phyloP scores from a whole-genome alignment of 2,797 vertebrate species.

The Mormyrops attenuatus region DNA sequence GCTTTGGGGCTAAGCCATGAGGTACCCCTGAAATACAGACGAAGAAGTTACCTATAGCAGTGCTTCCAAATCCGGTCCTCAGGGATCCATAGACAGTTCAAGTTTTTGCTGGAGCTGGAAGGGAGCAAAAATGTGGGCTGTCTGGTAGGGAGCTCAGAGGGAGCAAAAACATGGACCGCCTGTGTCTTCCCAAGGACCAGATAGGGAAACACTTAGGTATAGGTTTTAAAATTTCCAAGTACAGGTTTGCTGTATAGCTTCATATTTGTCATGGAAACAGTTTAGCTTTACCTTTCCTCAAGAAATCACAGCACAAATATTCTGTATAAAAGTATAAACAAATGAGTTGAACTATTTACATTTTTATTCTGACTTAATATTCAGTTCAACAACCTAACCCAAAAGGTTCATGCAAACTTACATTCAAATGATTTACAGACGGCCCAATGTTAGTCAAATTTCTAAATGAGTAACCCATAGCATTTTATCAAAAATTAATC shows the following conservation, averaged over 20 bases:
- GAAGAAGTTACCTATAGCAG: neutral
- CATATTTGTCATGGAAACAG: neutral
- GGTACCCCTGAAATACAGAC: neutral
- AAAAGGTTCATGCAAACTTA: neutral
- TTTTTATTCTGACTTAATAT: neutral
- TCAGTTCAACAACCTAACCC: neutral
- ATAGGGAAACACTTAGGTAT: neutral
- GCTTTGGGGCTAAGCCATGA: neutral
- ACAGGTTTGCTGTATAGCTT: neutral
- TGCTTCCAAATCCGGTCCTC: neutral
- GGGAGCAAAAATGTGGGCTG: neutral
- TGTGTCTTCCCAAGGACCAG: neutral
- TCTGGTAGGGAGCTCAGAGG: neutral
- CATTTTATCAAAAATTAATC: neutral
- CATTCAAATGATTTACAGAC: neutral
- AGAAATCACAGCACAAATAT: neutral
- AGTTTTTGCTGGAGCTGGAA: neutral
- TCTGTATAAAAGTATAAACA: neutral
- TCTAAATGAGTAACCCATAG: neutral
- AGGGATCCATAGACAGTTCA: neutral
- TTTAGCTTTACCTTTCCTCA: neutral
- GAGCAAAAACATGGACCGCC: neutral
- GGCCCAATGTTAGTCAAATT: neutral
- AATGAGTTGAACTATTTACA: neutral
- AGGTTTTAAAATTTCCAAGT: neutral